Evolutionary conservation across 2,113 vertebrate genomes (phyloP), one percentile per base, ranked within the genome.

Genomic region (Catharus minimus): DNA sequence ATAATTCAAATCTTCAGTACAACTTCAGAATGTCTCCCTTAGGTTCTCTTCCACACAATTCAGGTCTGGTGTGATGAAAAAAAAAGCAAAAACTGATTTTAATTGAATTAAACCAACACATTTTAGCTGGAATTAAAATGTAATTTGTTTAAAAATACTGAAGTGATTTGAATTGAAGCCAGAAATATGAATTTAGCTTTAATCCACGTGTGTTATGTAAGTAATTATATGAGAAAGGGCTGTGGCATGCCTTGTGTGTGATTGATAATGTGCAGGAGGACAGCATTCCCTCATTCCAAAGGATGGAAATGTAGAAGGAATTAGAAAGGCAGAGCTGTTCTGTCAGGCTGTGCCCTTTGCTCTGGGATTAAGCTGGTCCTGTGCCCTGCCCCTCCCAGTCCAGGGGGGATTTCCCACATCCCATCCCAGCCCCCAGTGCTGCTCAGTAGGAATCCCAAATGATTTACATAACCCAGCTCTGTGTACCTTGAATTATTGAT

Each of bases 401-500:
- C 82, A 2, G 8, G 79, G 64, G 84, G n/a, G 65, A 44, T 73
- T 39, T 10, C 82, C 26, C 76, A 22, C 17, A 5, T 17, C 65
- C 82, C 61, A 41, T 11, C 32, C n/a, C 44, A 24, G 11, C 26
- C 61, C 43, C 57, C 80, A 22, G 57, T 2, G 21, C 61, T 57
- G 33, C 76, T 74, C 94, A 10, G 0, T 3, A 18, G 65, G 86
- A 90, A 58, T 57, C 77, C 93, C 95, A 14, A 20, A 10, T 78
- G 81, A 97, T 97, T 97, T 96, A 87, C 96, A 94, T 93, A 97
- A 96, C 94, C 90, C 96, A 15, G 12, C 52, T 85, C 10, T 38
- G 4, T 21, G 60, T 90, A 36, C 83, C 89, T 76, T 96, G 93
- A 97, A 95, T 97, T 97, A 96, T 97, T 97, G 95, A 97, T 96